Conservation (phyloP, 30 jellyfish, hydroid and myxozoan species). For the Pelagia noctiluca region DNA sequence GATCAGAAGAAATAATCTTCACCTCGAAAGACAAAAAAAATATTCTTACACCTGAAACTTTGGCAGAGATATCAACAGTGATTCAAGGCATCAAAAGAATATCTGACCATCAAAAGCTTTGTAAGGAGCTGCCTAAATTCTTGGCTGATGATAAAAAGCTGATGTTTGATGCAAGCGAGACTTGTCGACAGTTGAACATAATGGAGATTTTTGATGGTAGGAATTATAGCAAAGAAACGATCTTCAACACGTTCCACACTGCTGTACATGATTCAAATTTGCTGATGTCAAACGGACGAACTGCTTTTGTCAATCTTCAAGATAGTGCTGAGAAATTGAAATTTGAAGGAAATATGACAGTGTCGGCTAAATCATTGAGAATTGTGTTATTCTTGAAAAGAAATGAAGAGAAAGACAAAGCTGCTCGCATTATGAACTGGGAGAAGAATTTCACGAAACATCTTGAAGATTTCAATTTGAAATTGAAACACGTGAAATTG, state of each 20-base stretch:
- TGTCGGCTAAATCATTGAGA: conserved; percentile 38
- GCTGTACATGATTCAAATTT: conserved; percentile 1
- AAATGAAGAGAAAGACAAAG: conserved; percentile 6
- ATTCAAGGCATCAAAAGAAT: not conserved
- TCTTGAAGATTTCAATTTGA: not conserved
- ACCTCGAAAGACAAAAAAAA: conserved; percentile 25
- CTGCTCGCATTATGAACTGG: conserved; percentile 15
- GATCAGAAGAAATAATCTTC: conserved; percentile 46
- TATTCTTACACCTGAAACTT: not conserved
- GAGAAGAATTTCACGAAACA: conserved; percentile 9
- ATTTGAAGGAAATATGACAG: not conserved
- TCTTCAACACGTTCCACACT: not conserved
- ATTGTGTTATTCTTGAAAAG: conserved; percentile 34
- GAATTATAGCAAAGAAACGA: not conserved
- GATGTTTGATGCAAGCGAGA: not conserved
- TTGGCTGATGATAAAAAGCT: not conserved
- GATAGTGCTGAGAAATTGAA: not conserved
- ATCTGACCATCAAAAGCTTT: conserved; percentile 5
- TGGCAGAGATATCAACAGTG: conserved; percentile 16
- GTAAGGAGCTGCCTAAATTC: conserved; percentile 29
- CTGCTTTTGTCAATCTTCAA: conserved; percentile 4
- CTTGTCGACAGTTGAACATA: conserved; percentile 23
- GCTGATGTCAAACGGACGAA: conserved; percentile 67
- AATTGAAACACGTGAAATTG: conserved; percentile 1
- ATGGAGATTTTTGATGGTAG: conserved; percentile 23